phyloP scores from a whole-genome alignment of 2,113 vertebrate genomes.

The Poeciliopsis prolifica region DNA sequence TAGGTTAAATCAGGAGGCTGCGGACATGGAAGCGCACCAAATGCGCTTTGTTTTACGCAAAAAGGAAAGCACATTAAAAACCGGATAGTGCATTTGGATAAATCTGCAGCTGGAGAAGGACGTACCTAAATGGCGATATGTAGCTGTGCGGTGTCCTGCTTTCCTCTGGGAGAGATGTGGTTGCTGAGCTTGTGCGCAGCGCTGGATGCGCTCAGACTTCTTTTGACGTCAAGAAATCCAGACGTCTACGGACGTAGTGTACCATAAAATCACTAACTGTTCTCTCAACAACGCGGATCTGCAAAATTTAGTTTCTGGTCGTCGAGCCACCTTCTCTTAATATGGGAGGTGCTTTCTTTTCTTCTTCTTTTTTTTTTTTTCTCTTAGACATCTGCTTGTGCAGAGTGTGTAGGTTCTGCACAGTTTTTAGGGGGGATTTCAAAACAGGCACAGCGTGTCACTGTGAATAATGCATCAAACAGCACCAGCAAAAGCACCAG shows the following conservation, averaged over 20 bases:
- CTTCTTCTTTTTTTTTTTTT: slow-evolving; percentile 3
- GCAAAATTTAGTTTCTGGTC: slow-evolving; percentile 16
- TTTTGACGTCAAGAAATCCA: slow-evolving; percentile 74
- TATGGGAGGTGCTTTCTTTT: not conserved
- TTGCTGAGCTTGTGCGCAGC: slow-evolving; percentile 68
- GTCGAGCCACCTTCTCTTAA: slow-evolving; percentile 9
- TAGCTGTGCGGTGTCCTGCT: slow-evolving; percentile 56
- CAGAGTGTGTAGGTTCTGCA: not conserved
- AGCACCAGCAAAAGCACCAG: not conserved
- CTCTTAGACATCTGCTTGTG: not conserved
- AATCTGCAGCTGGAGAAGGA: not conserved
- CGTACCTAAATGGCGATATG: slow-evolving; percentile 71
- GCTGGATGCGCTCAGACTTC: slow-evolving; percentile 65
- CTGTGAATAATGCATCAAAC: slow-evolving; percentile 27
- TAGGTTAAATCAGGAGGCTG: slow-evolving; percentile 40
- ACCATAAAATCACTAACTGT: slow-evolving; percentile 57
- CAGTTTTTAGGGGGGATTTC: slow-evolving; percentile 13
- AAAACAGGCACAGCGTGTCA: slow-evolving; percentile 13
- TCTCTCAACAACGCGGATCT: slow-evolving; percentile 44
- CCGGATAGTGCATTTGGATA: not conserved
- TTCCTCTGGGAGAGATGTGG: slow-evolving; percentile 67
- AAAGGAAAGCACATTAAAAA: not conserved
- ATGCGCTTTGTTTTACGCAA: not conserved
- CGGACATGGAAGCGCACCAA: slow-evolving; percentile 18
- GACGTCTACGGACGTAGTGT: slow-evolving; percentile 67